Conservation (phyloP, 2,888 invertebrate genomes). For the Drosophila meridiana region DNA sequence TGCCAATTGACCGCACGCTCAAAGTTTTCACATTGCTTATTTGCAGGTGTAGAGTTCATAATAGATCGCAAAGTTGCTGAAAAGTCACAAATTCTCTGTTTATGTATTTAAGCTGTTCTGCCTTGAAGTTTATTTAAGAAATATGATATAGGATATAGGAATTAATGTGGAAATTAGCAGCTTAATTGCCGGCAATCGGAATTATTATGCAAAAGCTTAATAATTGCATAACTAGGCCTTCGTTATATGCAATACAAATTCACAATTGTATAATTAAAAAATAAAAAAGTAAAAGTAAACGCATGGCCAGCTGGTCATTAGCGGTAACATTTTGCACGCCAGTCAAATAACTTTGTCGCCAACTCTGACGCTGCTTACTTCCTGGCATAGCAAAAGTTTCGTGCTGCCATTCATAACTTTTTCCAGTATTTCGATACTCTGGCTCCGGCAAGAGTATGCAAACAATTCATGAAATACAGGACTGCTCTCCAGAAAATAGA, state of each 20-base stretch:
- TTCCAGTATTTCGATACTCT: slow-evolving; percentile 11
- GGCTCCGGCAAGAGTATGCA: background rate
- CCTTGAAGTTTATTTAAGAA: background rate
- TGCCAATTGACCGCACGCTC: slow-evolving; percentile 26
- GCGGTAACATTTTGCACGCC: slow-evolving; percentile 52
- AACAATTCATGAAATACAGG: background rate
- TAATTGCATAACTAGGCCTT: background rate
- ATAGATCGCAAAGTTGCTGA: slow-evolving; percentile 2
- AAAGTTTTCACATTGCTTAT: slow-evolving; percentile 10
- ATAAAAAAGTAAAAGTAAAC: slow-evolving; percentile 38
- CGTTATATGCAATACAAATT: background rate
- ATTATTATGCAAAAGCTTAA: background rate
- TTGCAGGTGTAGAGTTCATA: slow-evolving; percentile 2
- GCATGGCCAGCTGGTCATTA: slow-evolving; percentile 58
- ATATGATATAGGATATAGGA: background rate
- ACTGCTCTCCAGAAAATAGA: background rate
- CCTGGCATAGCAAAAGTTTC: slow-evolving; percentile 62
- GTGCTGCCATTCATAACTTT: slow-evolving; percentile 58
- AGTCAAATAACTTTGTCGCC: slow-evolving; percentile 25
- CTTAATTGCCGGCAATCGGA: background rate
- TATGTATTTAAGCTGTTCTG: background rate
- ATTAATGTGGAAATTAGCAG: background rate
- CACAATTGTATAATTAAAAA: slow-evolving; percentile 5
- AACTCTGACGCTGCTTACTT: slow-evolving; percentile 40
- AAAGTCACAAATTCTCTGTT: background rate